Evolutionary conservation across 2,113 vertebrate species (phyloP).

Genomic region (Hydrochoerus hydrochaeris): DNA sequence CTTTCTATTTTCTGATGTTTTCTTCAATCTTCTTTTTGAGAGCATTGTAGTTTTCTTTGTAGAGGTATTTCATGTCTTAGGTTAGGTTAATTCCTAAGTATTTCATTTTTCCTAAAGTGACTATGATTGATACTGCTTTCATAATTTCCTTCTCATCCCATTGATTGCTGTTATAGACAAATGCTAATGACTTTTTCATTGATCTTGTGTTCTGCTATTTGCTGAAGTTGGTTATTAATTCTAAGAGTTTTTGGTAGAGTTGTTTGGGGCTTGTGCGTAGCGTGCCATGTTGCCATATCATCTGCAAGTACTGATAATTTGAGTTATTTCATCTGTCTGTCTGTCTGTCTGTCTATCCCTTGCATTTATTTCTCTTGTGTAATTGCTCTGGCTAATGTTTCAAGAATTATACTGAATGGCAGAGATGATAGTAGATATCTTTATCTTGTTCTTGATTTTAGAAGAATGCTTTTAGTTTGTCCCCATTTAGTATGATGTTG

Average conservation of each 20-base stretch:
- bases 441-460: background rate
- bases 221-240: background rate
- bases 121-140: background rate
- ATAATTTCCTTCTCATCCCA: background rate
- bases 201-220: background rate
- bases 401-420: background rate
- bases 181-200: background rate
- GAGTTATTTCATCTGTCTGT: background rate
- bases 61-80: too few species aligned
- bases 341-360: background rate
- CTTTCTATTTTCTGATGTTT: too few species aligned
- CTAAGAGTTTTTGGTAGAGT: background rate
- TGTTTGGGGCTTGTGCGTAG: background rate
- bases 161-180: background rate
- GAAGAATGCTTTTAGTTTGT: background rate
- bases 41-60: too few species aligned
- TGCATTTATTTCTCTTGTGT: background rate
- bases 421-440: background rate
- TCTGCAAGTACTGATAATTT: background rate
- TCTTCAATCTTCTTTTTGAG: too few species aligned
- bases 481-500: background rate
- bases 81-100: too few species aligned
- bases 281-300: background rate
- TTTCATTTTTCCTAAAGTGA: too few species aligned
- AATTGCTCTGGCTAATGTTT: background rate